A percentile compares a stretch with the other conserved stretches of the same genome.
Conservation (phyloP, 2,797 vertebrate species). For the Sebastes matsubarae region DNA sequence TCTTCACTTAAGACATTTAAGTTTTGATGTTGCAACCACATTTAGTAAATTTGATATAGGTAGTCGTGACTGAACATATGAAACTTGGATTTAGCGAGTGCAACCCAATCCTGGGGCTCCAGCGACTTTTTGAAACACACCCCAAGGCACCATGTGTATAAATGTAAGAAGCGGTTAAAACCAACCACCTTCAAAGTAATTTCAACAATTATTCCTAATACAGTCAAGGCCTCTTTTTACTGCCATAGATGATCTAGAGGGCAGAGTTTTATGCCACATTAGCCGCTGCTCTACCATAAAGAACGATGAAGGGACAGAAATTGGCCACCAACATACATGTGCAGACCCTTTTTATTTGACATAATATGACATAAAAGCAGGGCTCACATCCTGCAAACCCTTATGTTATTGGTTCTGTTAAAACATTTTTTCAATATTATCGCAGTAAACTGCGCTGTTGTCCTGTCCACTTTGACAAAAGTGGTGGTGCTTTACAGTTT, state of each 20-base stretch:
- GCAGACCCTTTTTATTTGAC: slow-evolving; percentile 57
- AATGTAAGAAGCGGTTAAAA: slow-evolving; percentile 48
- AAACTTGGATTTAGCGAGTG: not conserved
- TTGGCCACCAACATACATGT: slow-evolving; percentile 53
- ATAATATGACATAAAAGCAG: slow-evolving; percentile 44
- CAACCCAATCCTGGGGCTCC: not conserved
- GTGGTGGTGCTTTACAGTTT: slow-evolving; percentile 51
- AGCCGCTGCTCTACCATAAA: slow-evolving; percentile 69
- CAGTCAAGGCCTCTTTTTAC: slow-evolving; percentile 66
- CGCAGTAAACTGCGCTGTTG: slow-evolving; percentile 25
- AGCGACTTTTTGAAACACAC: slow-evolving; percentile 6
- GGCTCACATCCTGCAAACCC: slow-evolving; percentile 5
- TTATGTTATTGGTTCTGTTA: slow-evolving; percentile 24
- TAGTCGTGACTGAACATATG: not conserved
- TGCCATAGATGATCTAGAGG: slow-evolving; percentile 57
- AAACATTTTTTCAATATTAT: slow-evolving; percentile 34
- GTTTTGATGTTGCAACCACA: not conserved
- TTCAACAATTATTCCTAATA: slow-evolving; percentile 65
- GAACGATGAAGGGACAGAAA: slow-evolving; percentile 48
- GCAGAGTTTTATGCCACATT: slow-evolving; percentile 75
- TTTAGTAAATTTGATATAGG: not conserved
- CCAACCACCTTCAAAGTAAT: slow-evolving; percentile 59
- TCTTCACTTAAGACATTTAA: not conserved
- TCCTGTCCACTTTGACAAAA: slow-evolving; percentile 37
- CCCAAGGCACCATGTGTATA: slow-evolving; percentile 1